Percentiles rank a stretch among this genome's conserved stretches.
Conservation (phyloP, 2,888 invertebrate genomes). For the Dastarcus helophoroides region DNA sequence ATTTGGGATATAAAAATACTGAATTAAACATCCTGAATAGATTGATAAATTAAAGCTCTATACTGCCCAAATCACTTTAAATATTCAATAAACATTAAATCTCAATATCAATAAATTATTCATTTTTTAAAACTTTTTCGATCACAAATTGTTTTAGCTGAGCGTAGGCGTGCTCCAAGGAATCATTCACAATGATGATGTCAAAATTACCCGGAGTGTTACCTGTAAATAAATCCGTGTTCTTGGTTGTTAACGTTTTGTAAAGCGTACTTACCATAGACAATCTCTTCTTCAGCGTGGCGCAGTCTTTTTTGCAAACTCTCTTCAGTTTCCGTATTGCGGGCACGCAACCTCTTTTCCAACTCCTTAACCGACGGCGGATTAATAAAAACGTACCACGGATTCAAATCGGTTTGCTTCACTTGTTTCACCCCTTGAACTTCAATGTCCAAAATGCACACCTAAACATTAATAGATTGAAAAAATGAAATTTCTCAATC, state of each 20-base stretch:
- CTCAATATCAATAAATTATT: no score
- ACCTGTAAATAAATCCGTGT: slow-evolving; percentile 32
- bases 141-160: slow-evolving; percentile 58
- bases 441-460: slow-evolving; percentile 92
- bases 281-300: slow-evolving; percentile 69
- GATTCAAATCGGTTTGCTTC: slow-evolving; percentile 68
- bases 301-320: slow-evolving; percentile 65
- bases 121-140: slow-evolving; percentile 45
- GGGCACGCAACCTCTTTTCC: slow-evolving; percentile 56
- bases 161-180: slow-evolving; percentile 67
- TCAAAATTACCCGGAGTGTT: slow-evolving; percentile 69
- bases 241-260: no score
- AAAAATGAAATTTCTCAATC: slow-evolving; percentile 9
- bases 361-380: slow-evolving; percentile 79
- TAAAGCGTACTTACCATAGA: slow-evolving; percentile 73
- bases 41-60: no score
- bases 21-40: no score
- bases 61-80: no score
- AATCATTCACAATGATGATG: slow-evolving; percentile 69
- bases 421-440: slow-evolving; percentile 89
- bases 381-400: slow-evolving; percentile 79
- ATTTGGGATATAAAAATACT: no score
- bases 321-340: slow-evolving; percentile 89
- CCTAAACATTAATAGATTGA: no score
- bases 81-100: no score